Percentiles rank a stretch among this genome's conserved stretches.
Conservation (phyloP, 2,113 vertebrate genomes). For the Aleadryas rufinucha region DNA sequence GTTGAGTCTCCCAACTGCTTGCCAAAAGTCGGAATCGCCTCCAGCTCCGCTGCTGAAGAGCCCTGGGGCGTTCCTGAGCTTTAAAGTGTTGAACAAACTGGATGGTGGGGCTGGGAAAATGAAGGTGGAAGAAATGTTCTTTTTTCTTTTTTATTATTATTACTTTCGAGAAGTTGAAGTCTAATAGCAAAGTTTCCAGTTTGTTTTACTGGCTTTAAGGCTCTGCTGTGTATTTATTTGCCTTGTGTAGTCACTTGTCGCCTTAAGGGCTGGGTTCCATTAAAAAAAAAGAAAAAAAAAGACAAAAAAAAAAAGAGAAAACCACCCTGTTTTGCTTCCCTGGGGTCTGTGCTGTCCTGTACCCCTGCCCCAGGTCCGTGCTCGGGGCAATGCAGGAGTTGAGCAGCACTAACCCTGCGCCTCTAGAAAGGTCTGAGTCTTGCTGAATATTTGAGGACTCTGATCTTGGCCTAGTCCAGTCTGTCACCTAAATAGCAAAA, state of each 20-base stretch:
- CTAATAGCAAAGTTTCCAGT: slow-evolving; percentile 70
- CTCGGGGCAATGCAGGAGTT: not conserved
- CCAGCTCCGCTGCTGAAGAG: slow-evolving; percentile 47
- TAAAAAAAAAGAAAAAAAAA: not conserved
- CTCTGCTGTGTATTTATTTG: slow-evolving; percentile 76
- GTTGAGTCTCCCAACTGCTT: slow-evolving; percentile 75
- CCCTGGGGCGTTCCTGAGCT: slow-evolving; percentile 67
- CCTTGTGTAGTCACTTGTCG: slow-evolving; percentile 79
- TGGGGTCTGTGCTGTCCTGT: slow-evolving; percentile 45
- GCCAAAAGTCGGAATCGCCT: slow-evolving; percentile 71
- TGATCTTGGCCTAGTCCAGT: not conserved
- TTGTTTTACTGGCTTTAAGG: slow-evolving; percentile 79
- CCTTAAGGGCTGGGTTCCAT: slow-evolving; percentile 74
- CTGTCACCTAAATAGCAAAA: not conserved
- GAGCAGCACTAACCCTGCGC: slow-evolving; percentile 1
- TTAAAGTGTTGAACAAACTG: slow-evolving; percentile 81
- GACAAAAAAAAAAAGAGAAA: not conserved
- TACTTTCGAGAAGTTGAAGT: slow-evolving; percentile 20
- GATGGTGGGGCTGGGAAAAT: slow-evolving; percentile 59
- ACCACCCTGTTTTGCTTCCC: slow-evolving; percentile 52
- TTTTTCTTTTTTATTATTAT: not conserved
- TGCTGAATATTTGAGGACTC: not conserved
- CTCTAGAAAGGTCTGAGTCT: not conserved
- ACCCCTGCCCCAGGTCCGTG: not conserved
- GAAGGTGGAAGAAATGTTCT: slow-evolving; percentile 32